Evolutionary conservation across 2,113 vertebrate species (phyloP).

Genomic region (Saguinus imperator): DNA sequence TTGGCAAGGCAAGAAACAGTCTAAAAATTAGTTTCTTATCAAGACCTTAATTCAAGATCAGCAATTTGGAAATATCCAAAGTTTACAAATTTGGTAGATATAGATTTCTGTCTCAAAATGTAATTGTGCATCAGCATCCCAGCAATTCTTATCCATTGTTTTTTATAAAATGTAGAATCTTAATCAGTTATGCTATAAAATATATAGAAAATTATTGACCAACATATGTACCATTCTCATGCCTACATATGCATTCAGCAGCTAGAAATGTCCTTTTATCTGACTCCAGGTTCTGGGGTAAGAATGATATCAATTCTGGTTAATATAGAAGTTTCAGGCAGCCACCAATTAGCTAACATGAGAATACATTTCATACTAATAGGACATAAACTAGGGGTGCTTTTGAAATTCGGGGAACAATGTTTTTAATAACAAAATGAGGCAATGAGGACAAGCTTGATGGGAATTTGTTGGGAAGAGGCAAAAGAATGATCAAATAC

Average conservation of each 20-base stretch:
- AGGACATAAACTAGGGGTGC: neutral
- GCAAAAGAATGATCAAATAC: neutral
- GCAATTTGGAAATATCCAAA: neutral
- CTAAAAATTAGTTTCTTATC: neutral
- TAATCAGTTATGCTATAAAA: neutral
- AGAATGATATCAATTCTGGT: neutral
- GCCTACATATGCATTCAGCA: neutral
- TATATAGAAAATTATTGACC: neutral
- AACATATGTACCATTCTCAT: neutral
- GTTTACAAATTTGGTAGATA: neutral
- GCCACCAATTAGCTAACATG: neutral
- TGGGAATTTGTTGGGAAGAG: neutral
- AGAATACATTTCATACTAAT: neutral
- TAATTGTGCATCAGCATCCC: neutral
- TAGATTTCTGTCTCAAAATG: neutral
- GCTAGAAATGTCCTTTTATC: neutral
- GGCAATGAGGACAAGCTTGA: neutral
- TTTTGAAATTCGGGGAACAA: neutral
- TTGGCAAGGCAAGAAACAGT: neutral
- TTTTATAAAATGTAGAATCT: neutral
- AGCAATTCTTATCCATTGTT: neutral
- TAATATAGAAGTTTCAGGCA: neutral
- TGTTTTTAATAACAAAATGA: neutral
- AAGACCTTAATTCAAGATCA: neutral
- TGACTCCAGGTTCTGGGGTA: neutral